Evolutionary conservation across 2,888 invertebrate species (phyloP).

Genomic region (Agriopis marginaria): DNA sequence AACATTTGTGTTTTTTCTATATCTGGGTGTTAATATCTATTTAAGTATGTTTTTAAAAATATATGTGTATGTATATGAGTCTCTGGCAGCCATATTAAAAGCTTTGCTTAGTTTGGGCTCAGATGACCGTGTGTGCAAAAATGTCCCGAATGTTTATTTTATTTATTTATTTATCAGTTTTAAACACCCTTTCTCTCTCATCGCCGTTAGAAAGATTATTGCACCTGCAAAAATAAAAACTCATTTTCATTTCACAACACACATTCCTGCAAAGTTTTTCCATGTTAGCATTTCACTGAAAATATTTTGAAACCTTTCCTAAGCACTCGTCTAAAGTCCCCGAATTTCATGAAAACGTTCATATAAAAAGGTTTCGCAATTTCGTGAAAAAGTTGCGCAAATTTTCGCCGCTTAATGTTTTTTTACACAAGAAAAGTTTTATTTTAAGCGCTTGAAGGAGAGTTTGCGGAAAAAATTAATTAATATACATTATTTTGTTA

Average conservation of each 20-base stretch:
- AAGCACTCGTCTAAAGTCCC: constrained; percentile 7
- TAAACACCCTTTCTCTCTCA: background rate
- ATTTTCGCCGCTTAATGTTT: constrained; percentile 4
- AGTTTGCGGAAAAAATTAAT: constrained; percentile 14
- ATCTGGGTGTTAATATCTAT: too few relatives aligned
- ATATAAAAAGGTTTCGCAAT: constrained; percentile 9
- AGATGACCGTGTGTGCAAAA: too few relatives aligned
- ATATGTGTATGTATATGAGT: too few relatives aligned
- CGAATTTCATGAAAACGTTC: constrained; percentile 16
- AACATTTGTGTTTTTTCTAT: too few relatives aligned
- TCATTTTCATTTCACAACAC: constrained; percentile 1
- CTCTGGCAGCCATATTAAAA: too few relatives aligned
- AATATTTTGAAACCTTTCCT: constrained; percentile 10
- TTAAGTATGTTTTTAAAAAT: too few relatives aligned
- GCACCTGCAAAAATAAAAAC: background rate
- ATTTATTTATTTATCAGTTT: too few relatives aligned
- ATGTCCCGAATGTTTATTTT: too few relatives aligned
- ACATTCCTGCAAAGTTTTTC: constrained; percentile 16
- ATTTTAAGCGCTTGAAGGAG: constrained; percentile 3
- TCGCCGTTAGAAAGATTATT: background rate
- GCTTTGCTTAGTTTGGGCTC: too few relatives aligned
- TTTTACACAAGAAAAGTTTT: constrained; percentile 19
- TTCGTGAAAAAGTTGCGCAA: constrained; percentile 14
- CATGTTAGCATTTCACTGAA: constrained; percentile 13
- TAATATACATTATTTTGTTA: constrained; percentile 6